Evolutionary conservation across 30 jellyfish, hydroid and myxozoan genomes (phyloP).

Genomic region (Sanderia malayensis): DNA sequence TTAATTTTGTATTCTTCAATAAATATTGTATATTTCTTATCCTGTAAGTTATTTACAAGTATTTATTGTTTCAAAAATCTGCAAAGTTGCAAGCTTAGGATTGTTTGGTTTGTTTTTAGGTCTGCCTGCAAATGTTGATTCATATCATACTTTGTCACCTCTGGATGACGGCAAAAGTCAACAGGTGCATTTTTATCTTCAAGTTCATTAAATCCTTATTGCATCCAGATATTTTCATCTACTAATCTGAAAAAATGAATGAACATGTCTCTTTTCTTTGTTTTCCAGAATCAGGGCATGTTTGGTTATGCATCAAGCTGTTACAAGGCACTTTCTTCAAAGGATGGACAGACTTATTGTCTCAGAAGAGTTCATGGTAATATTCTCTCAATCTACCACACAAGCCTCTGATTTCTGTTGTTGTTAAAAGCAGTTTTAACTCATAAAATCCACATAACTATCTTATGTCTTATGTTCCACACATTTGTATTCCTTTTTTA

Average conservation of each 20-base stretch:
- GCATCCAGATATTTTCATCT: not conserved
- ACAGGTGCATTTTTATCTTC: conserved; percentile 34
- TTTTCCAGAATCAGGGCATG: conserved; percentile 60
- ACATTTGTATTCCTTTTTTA: too few species aligned
- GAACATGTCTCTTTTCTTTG: not conserved
- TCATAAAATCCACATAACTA: too few species aligned
- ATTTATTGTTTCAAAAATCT: too few species aligned
- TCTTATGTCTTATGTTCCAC: too few species aligned
- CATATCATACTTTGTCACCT: conserved; percentile 67
- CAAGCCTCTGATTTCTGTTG: too few species aligned
- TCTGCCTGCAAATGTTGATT: conserved; percentile 78
- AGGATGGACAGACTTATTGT: conserved; percentile 88
- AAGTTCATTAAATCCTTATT: not conserved
- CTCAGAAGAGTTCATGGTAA: conserved; percentile 87
- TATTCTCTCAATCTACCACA: too few species aligned
- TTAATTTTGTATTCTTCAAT: not conserved
- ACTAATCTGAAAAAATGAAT: too few species aligned
- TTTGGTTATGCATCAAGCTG: conserved; percentile 71
- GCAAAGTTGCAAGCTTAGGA: too few species aligned
- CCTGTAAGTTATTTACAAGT: too few species aligned
- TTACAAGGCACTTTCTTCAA: conserved; percentile 73
- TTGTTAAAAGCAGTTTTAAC: too few species aligned
- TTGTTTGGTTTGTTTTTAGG: conserved; percentile 32
- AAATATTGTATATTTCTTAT: too few species aligned
- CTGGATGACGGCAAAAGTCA: conserved; percentile 60